Evolutionary conservation across 2,113 vertebrate genomes (phyloP).

Genomic region (Festucalex cinctus): DNA sequence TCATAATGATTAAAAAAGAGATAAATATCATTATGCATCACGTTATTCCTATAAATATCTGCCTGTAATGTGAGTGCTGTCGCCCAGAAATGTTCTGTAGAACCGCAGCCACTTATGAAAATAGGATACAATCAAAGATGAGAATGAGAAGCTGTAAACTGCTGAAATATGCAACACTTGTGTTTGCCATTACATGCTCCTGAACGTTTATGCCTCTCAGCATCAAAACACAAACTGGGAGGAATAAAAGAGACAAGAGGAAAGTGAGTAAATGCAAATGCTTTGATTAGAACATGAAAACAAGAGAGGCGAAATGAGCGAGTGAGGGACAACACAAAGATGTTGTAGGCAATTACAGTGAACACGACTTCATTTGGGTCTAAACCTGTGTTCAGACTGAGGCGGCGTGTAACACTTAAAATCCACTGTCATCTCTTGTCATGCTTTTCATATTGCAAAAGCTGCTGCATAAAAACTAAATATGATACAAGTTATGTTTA

Average conservation of each 20-base stretch:
- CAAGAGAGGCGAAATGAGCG: conserved; percentile 35
- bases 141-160: conserved; percentile 6
- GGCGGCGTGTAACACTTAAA: conserved; percentile 46
- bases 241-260: conserved; percentile 16
- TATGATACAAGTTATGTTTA: conserved; percentile 25
- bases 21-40: no score
- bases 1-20: no score
- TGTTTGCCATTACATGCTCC: conserved; percentile 22
- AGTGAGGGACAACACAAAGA: conserved; percentile 46
- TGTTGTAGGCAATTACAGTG: conserved; percentile 55
- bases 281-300: conserved; percentile 57
- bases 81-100: no score
- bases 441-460: conserved; percentile 46
- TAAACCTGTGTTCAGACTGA: conserved; percentile 46
- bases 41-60: no score
- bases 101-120: background rate
- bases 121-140: conserved; percentile 6
- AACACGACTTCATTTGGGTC: conserved; percentile 42
- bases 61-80: background rate
- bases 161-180: conserved; percentile 10
- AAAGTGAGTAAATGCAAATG: conserved; percentile 35
- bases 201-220: conserved; percentile 10
- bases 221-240: conserved; percentile 13
- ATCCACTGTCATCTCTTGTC: conserved; percentile 45
- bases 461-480: conserved; percentile 38